A percentile compares a stretch with the other conserved stretches of the same genome.
Evolutionary conservation across 2,113 vertebrate genomes (phyloP).

Genomic region (Callipepla californica): DNA sequence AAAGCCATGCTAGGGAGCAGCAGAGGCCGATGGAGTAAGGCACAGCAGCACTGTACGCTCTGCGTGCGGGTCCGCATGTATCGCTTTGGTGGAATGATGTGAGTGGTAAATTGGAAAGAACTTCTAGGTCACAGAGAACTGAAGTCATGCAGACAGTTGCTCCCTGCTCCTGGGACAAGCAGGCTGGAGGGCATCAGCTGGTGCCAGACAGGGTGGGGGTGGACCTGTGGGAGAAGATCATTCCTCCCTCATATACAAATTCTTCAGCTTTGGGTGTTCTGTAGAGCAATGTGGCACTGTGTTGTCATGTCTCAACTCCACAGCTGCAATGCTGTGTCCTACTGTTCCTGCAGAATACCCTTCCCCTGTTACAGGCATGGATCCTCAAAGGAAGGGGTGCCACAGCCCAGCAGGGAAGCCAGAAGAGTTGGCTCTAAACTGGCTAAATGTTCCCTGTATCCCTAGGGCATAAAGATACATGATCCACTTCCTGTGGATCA

Average conservation of each 20-base stretch:
- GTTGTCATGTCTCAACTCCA: neutral
- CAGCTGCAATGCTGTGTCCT: neutral
- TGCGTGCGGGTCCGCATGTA: fast-evolving
- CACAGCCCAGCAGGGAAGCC: neutral
- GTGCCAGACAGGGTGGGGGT: neutral
- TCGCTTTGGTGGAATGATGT: neutral
- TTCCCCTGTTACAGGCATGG: neutral
- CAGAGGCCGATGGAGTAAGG: neutral
- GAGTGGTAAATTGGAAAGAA: neutral
- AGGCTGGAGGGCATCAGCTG: neutral
- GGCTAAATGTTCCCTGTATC: neutral
- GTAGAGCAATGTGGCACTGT: neutral
- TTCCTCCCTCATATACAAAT: neutral
- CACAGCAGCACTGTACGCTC: neutral
- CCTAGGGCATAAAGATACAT: neutral
- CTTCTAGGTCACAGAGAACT: neutral
- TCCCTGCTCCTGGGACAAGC: neutral
- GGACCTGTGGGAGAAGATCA: neutral
- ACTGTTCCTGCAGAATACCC: neutral
- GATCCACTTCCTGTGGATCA: neutral
- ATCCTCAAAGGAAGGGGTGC: neutral
- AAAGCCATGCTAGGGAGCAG: neutral
- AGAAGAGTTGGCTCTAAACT: neutral
- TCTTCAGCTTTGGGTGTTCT: neutral
- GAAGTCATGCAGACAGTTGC: neutral